These are phyloP conservation scores for Enteromius thamalakanensis DNA, from an alignment of 2,797 vertebrate genomes.

Conservation along the genomic window DNA sequence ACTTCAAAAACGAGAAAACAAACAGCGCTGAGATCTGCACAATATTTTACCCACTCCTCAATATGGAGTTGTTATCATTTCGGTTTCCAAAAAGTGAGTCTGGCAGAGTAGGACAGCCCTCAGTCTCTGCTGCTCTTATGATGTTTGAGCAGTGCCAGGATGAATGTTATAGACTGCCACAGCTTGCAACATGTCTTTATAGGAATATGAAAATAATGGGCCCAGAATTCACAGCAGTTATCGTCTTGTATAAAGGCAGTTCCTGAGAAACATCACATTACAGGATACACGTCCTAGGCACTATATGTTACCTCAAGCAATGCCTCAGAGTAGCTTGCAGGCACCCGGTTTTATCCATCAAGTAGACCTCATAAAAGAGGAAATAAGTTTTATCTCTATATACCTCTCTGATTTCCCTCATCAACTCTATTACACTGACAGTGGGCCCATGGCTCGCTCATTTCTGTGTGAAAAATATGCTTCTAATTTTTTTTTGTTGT, in stretches of 20 bases:
- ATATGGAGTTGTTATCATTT: slow-evolving; percentile 30
- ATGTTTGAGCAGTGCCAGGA: slow-evolving; percentile 26
- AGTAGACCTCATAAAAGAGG: slow-evolving; percentile 61
- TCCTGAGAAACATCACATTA: not conserved
- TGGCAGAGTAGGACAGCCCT: slow-evolving; percentile 31
- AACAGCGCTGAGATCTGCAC: slow-evolving; percentile 45
- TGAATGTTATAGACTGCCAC: slow-evolving; percentile 19
- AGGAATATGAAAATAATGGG: slow-evolving; percentile 38
- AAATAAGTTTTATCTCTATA: slow-evolving; percentile 55
- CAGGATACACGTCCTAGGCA: slow-evolving; percentile 10
- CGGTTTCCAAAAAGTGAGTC: slow-evolving; percentile 7
- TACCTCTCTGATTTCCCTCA: slow-evolving; percentile 45
- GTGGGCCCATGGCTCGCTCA: slow-evolving; percentile 48
- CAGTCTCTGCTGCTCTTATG: slow-evolving; percentile 16
- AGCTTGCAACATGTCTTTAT: slow-evolving; percentile 17
- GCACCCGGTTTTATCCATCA: slow-evolving; percentile 33
- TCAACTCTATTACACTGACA: slow-evolving; percentile 58
- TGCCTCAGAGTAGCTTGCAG: not conserved
- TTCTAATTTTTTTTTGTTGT: slow-evolving; percentile 69
- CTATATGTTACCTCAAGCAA: slow-evolving; percentile 8
- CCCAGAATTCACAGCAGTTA: slow-evolving; percentile 24
- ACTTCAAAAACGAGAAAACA: slow-evolving; percentile 44
- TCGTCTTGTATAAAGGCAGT: slow-evolving; percentile 8
- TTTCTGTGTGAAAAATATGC: slow-evolving; percentile 65
- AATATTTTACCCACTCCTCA: slow-evolving; percentile 45